phyloP scores from a whole-genome alignment of 1,140 invertebrate species.

The Drosophila malerkotliana region DNA sequence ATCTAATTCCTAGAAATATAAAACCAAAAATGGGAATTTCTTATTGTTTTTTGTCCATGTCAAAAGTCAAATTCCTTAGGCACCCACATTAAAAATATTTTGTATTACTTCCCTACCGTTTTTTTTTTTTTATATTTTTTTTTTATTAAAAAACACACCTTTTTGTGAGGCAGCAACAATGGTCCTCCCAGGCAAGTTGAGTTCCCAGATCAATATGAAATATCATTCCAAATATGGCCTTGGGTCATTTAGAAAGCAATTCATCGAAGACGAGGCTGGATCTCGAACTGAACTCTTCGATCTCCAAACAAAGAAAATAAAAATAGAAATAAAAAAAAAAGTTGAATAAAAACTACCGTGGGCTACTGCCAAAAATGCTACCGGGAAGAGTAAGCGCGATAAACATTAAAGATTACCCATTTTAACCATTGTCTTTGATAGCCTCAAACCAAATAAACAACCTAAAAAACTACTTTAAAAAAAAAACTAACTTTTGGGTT shows the following conservation, averaged over 20 bases:
- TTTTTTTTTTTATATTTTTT: conserved; percentile 17
- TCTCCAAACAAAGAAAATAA: conserved; percentile 36
- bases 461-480: conserved; percentile 11
- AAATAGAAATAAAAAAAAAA: conserved; percentile 38
- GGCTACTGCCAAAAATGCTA: conserved; percentile 77
- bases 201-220: conserved; percentile 68
- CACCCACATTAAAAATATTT: conserved; percentile 7
- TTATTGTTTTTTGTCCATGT: conserved; percentile 19
- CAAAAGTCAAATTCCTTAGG: conserved; percentile 36
- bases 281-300: conserved; percentile 38
- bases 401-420: conserved; percentile 67
- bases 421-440: conserved; percentile 76
- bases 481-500: conserved; percentile 51
- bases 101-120: conserved; percentile 19
- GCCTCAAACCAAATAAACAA: conserved; percentile 53
- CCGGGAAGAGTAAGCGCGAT: conserved; percentile 74
- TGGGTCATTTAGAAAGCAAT: conserved; percentile 79
- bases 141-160: conserved; percentile 52
- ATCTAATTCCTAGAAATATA: conserved; percentile 14
- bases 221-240: conserved; percentile 73
- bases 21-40: conserved; percentile 6
- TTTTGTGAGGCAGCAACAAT: conserved; percentile 41
- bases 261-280: conserved; percentile 51
- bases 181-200: conserved; percentile 17
- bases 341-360: conserved; percentile 67